Base-by-base conservation (phyloP, 2,888 invertebrate species). In the Tethea ocularis region DNA sequence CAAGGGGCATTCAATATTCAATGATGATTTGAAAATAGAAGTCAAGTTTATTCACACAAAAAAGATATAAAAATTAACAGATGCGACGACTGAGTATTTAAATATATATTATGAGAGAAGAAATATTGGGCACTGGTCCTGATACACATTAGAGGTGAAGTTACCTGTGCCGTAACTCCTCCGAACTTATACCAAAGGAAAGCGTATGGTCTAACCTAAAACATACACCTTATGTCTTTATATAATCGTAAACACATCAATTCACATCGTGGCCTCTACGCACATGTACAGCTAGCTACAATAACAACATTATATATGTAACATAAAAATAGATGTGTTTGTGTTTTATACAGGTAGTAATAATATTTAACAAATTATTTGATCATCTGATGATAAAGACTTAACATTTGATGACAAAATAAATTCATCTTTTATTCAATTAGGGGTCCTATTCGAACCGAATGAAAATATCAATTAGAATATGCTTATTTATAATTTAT, bases 171-270 rank as follows among this genome's bases (percentile, higher is more conserved):
- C 67, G 80, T 78, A 81, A 78, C 75, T 75, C 71, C 20, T 67
- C 61, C 67, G 62, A 72, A 66, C 61, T 68, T 63, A 68, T 78
- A 77, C 67, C 59, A 72, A 83, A 81, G 61, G 67, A 76, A 84
- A 84, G 79, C 79, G 78, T 82, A 81, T 71, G 66, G 51, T 65
- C 74, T 80, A 80, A 78, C 68, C 74, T 84, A 81, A 68, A 75
- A 73, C 74, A 74, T 77, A 83, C 72, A 77, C 69, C 73, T 75
- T 81, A 80, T 73, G 74, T 76, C 72, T 73, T 80, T 76, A 77
- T 68, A 71, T 69, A 68, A 68, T 73, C 71, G 62, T 71, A 71
- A 70, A 73, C 70, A 78, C 74, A 80, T 78, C 75, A 78, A 79
- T 77, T 78, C 75, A 78, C 75, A 68, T 57, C 65, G 60, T 69